Base-by-base conservation (phyloP, 92 coral and sea anemone genomes). In the Pocillopora grandis region DNA sequence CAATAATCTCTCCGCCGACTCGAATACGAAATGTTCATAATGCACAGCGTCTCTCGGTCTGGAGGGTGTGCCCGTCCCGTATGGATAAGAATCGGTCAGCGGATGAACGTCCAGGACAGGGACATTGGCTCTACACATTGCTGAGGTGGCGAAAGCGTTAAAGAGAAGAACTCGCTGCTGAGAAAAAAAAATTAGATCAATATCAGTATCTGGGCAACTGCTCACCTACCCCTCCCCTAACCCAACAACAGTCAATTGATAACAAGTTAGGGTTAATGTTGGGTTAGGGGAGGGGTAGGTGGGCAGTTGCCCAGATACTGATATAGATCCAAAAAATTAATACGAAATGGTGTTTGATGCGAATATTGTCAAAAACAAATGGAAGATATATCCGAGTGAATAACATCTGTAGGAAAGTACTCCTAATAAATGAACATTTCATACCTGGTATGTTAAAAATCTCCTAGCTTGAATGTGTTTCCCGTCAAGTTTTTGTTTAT, bases 41-140 rank as follows among this genome's bases (percentile, higher is more conserved):
- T 94, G 98, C 20, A 94, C 98, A 0, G 98, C 98, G 86, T 94
- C 98, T 67, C 74, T 94, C 10, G 95, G 93, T 70, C 88, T 80
- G 64, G 88, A 87, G 12, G 92, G 90, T 52, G 84, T 87, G 42
- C 98, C 98, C 61, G 98, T 94, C 62, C 98, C 98, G 62, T 87
- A 66, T 16, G 98, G 98, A 59, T 92, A 94, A 33, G 95, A 87
- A 73, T 93, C 98, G 55, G 98, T 94, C 89, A 94, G 90, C 23
- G 98, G 98, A 58, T 87, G 89, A 36, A 92, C 95, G 33, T 94
- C 98, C 12, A 94, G 72, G 19, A 94, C 95, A 48, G 93, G 88
- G 62, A 92, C 87, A 19, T 92, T 90, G 11, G 92, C 98, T 17
- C 71, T 81, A 60, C 98, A 94, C 95, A 94, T 92, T 83, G 95